Evolutionary conservation across 1,140 invertebrate genomes (phyloP).

Genomic region (Pygmarrhopalites habei): DNA sequence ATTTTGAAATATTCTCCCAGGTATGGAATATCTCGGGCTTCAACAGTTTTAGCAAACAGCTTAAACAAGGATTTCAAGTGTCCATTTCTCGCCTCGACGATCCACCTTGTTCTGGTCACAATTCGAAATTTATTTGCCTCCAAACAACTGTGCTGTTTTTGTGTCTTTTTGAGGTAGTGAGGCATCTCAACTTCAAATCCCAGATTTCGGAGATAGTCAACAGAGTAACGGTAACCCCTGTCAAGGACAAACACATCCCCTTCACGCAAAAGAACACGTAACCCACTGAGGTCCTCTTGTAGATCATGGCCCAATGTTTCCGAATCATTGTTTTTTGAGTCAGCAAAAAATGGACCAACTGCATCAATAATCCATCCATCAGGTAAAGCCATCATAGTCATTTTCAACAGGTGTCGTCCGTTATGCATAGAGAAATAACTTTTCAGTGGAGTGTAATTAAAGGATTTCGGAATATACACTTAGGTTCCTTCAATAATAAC

Average conservation of each 20-base stretch:
- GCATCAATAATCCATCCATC: slow-evolving; percentile 36
- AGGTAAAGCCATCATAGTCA: slow-evolving; percentile 21
- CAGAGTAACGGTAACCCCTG: slow-evolving; percentile 3
- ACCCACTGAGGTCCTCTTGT: slow-evolving; percentile 1
- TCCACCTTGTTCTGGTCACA: slow-evolving; percentile 32
- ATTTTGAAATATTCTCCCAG: slow-evolving; percentile 5
- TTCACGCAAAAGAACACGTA: slow-evolving; percentile 19
- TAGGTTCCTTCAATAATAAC: too few relatives aligned
- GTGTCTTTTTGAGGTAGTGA: background rate
- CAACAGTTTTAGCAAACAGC: slow-evolving; percentile 16
- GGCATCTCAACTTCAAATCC: background rate
- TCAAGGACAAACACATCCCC: slow-evolving; percentile 22
- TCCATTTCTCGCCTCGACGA: slow-evolving; percentile 34
- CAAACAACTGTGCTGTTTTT: background rate
- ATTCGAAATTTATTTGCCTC: slow-evolving; percentile 21
- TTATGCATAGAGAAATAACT: background rate
- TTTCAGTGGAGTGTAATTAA: background rate
- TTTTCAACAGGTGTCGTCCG: background rate
- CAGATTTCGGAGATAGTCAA: background rate
- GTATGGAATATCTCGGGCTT: slow-evolving; percentile 16
- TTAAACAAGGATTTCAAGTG: slow-evolving; percentile 34
- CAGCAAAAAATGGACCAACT: slow-evolving; percentile 32
- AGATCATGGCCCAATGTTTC: slow-evolving; percentile 18
- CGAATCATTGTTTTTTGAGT: slow-evolving; percentile 32
- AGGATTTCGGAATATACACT: background rate